phyloP scores from a whole-genome alignment of 2,113 vertebrate genomes.

The Mola mola region DNA sequence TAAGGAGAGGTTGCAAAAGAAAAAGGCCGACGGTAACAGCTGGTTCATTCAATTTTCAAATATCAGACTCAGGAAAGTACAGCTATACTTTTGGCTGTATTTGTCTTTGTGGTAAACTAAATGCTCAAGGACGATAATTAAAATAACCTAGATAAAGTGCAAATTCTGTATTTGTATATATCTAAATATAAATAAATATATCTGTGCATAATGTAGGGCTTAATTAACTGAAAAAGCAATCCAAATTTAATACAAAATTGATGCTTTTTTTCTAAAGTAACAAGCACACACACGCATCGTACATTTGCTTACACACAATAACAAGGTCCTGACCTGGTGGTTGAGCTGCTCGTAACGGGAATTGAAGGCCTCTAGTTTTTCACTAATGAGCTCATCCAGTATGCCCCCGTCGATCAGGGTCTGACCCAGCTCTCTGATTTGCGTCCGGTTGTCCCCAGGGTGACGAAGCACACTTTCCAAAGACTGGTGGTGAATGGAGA shows the following conservation, averaged over 20 bases:
- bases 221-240: neutral
- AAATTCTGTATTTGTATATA: neutral
- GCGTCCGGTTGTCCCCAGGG: conserved; percentile 95
- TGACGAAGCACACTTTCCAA: conserved; percentile 92
- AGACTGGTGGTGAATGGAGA: conserved; percentile 76
- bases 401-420: conserved; percentile 98
- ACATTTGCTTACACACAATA: conserved; percentile 2
- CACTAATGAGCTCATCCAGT: conserved; percentile 96
- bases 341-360: conserved; percentile 90
- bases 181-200: neutral
- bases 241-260: neutral
- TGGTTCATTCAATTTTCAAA: neutral
- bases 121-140: no score
- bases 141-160: neutral
- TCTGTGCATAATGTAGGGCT: neutral
- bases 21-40: neutral
- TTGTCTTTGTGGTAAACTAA: no score
- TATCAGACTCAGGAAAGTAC: neutral
- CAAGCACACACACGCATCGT: neutral
- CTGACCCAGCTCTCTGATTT: conserved; percentile 97
- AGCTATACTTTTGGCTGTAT: no score
- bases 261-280: neutral
- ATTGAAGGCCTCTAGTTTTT: conserved; percentile 94
- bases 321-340: conserved; percentile 85
- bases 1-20: neutral